Evolutionary conservation across 2,113 vertebrate genomes (phyloP).

Genomic region (Apaloderma vittatum): DNA sequence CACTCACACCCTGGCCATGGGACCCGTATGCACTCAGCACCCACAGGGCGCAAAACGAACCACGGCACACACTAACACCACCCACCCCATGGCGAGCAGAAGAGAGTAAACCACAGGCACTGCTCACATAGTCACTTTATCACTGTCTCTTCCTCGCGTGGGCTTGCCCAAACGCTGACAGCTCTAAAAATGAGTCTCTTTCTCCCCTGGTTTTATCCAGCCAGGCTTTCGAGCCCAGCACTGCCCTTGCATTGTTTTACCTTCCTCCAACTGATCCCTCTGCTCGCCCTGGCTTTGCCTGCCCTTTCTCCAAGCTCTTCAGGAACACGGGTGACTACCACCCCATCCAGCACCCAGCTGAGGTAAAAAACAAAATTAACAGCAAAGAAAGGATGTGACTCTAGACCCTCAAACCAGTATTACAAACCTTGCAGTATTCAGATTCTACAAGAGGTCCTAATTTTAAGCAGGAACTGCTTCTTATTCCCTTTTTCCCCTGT

Average conservation of each 20-base stretch:
- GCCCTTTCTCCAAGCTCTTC: background rate
- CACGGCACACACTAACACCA: rapidly evolving
- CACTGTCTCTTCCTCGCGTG: background rate
- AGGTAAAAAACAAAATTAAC: background rate
- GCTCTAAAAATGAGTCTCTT: background rate
- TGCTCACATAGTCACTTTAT: background rate
- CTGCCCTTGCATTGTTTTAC: background rate
- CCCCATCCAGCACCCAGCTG: background rate
- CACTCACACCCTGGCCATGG: rapidly evolving
- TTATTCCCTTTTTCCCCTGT: background rate
- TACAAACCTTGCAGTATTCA: background rate
- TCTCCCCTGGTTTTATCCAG: background rate
- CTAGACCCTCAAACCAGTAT: background rate
- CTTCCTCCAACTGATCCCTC: background rate
- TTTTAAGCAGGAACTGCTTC: background rate
- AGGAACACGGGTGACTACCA: background rate
- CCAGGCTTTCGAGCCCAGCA: background rate
- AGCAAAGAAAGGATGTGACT: background rate
- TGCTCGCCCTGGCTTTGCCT: background rate
- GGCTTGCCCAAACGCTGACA: background rate
- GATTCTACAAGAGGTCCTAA: background rate
- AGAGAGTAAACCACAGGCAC: background rate
- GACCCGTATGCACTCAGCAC: background rate
- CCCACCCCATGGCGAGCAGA: background rate
- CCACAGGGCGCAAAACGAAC: background rate